Base-by-base conservation (phyloP, 2,797 vertebrate genomes). In the Melanotaenia nigrans region DNA sequence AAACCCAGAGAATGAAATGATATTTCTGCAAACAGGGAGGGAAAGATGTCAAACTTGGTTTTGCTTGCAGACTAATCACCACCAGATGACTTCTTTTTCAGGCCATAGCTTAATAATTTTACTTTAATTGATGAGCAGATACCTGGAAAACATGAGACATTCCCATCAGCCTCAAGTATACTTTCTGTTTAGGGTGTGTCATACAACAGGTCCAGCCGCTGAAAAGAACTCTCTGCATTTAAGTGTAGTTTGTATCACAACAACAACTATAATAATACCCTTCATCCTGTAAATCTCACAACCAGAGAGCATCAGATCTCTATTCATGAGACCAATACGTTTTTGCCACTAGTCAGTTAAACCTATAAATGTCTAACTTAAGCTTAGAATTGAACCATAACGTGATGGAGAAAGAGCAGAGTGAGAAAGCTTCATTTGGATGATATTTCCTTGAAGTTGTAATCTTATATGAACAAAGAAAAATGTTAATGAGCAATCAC, bases 401-500 rank as follows among this genome's bases (percentile, higher is more conserved):
- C 3, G 28, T 30, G 1, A 56, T 24, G 40, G 40, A 68, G 62
- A 28, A 47, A 65, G 71, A 28, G 20, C 53, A 30, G 6, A 61
- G 61, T 1, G 57, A 20, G 47, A 9, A 20, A 69, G 64, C 57
- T 32, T 42, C 0, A 73, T 74, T 78, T 78, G 33, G 24, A 12
- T 8, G 24, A 12, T 8, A 36, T 83, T 81, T 59, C 61, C 28
- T 66, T 40, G 1, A 66, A 54, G 35, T 45, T 67, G 33, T 59
- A 66, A 71, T 67, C n/a, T 51, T 22, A 20, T 67, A 11, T 12
- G 61, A 77, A 72, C 51, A 64, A 71, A 84, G 13, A 53, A 72
- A 38, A 77, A 54, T n/a, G 38, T 61, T 62, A 69, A 71, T 25
- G 83, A 54, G 76, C 58, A 49, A 63, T 73, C 68, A 49, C 47